phyloP scores from a whole-genome alignment of 2,113 vertebrate genomes.

The Rhadina sibilatrix region DNA sequence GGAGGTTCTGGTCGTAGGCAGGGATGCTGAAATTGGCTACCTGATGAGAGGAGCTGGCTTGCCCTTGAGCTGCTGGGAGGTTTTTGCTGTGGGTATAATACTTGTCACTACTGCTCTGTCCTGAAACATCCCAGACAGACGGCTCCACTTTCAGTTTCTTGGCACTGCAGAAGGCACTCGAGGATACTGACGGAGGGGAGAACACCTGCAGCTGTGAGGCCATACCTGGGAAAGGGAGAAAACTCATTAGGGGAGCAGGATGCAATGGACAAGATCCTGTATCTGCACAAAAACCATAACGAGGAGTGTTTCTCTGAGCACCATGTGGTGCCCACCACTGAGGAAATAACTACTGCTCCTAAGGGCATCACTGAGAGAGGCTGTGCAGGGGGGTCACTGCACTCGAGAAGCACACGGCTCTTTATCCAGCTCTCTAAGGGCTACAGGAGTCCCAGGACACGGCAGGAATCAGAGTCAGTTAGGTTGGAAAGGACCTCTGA shows the following conservation, averaged over 20 bases:
- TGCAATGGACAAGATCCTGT: fast-evolving
- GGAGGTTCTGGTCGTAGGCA: slow-evolving; percentile 83
- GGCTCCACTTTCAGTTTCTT: slow-evolving; percentile 98
- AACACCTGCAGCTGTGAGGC: slow-evolving; percentile 96
- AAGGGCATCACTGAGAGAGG: fast-evolving
- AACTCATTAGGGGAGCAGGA: not conserved
- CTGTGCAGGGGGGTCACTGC: fast-evolving
- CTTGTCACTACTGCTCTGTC: slow-evolving; percentile 85
- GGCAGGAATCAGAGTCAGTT: not conserved
- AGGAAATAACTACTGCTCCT: not conserved
- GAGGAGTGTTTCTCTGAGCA: not conserved
- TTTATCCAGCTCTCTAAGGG: not conserved
- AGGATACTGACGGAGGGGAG: slow-evolving; percentile 95
- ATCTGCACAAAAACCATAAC: not conserved
- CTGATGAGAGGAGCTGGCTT: slow-evolving; percentile 85
- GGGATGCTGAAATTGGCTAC: slow-evolving; percentile 87
- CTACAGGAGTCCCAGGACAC: not conserved
- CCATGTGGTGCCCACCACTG: not conserved
- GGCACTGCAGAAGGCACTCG: slow-evolving; percentile 93
- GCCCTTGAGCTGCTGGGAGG: slow-evolving; percentile 81
- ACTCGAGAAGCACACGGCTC: not conserved
- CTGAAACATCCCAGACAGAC: slow-evolving; percentile 89
- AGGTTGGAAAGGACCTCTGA: not conserved
- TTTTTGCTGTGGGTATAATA: slow-evolving; percentile 89
- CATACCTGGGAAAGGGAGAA: slow-evolving; percentile 80